Percentiles rank a stretch among this genome's conserved stretches.
These are phyloP conservation scores for Junonia oenone DNA, from an alignment of 2,888 invertebrate genomes.

Conservation along the genomic window DNA sequence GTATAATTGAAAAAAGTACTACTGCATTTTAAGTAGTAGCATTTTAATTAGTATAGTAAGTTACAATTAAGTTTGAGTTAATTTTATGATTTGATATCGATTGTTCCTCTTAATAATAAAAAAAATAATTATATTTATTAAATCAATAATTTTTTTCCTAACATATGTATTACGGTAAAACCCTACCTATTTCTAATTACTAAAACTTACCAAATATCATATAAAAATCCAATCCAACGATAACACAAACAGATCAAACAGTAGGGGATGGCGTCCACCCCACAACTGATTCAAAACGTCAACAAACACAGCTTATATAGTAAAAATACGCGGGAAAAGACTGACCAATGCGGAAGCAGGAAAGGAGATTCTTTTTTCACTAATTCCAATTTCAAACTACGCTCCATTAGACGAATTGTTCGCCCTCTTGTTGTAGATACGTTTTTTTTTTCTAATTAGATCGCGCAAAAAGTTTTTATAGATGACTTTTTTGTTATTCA, in stretches of 20 bases:
- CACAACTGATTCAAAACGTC: slow-evolving; percentile 45
- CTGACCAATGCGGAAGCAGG: slow-evolving; percentile 63
- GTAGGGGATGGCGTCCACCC: slow-evolving; percentile 46
- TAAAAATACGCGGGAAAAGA: slow-evolving; percentile 51
- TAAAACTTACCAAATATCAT: slow-evolving; percentile 14
- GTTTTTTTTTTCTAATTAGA: slow-evolving; percentile 35
- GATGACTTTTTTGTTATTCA: not conserved
- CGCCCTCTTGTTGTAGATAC: slow-evolving; percentile 52
- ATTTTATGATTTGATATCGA: too few species aligned
- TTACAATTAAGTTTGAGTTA: too few species aligned
- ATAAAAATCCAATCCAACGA: slow-evolving; percentile 15
- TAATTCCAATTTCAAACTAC: slow-evolving; percentile 54
- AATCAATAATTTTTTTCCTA: too few species aligned
- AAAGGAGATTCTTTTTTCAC: slow-evolving; percentile 62
- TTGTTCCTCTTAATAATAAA: too few species aligned
- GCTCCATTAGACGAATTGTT: slow-evolving; percentile 66
- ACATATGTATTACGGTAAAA: too few species aligned
- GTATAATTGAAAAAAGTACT: too few species aligned
- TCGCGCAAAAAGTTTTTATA: not conserved
- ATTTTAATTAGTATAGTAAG: too few species aligned
- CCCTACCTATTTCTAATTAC: too few species aligned
- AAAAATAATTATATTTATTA: too few species aligned
- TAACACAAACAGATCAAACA: slow-evolving; percentile 27
- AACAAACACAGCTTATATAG: slow-evolving; percentile 43
- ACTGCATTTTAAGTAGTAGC: too few species aligned